Evolutionary conservation across 1,140 invertebrate genomes (phyloP).

Genomic region (Oryctes rhinoceros): DNA sequence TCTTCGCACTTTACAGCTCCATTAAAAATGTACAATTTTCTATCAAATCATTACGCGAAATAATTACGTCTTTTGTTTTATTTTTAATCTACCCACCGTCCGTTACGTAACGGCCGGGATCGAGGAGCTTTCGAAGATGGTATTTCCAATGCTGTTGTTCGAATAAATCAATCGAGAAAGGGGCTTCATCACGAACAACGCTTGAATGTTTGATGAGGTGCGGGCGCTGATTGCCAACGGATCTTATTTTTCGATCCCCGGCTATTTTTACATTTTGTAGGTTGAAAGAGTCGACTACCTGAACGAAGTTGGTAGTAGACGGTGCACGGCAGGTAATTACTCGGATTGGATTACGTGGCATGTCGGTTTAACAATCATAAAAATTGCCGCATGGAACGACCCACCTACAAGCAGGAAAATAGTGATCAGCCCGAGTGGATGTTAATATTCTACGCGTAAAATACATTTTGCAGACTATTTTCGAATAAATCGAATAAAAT

Average conservation of each 20-base stretch:
- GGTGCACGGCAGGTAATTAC: constrained; percentile 27
- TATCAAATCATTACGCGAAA: background rate
- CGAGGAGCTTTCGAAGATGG: background rate
- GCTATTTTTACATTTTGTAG: constrained; percentile 33
- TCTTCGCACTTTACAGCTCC: background rate
- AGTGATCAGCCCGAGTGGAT: too few relatives aligned
- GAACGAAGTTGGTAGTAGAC: constrained; percentile 27
- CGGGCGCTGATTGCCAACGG: constrained; percentile 31
- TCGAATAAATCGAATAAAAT: too few relatives aligned
- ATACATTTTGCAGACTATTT: too few relatives aligned
- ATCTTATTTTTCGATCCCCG: constrained; percentile 34
- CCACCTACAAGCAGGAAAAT: background rate
- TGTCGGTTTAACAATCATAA: constrained; percentile 28
- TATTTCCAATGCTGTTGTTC: constrained; percentile 17
- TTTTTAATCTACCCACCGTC: background rate
- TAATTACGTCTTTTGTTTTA: background rate
- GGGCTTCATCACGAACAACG: constrained; percentile 23
- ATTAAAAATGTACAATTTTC: background rate
- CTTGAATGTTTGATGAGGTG: constrained; percentile 32
- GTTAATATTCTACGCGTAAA: too few relatives aligned
- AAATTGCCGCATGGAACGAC: background rate
- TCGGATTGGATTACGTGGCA: constrained; percentile 27
- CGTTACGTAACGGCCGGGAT: background rate
- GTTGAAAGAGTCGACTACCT: constrained; percentile 20
- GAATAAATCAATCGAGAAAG: constrained; percentile 35